phyloP scores from a whole-genome alignment of 2,888 invertebrate genomes.

The Rutpela maculata region DNA sequence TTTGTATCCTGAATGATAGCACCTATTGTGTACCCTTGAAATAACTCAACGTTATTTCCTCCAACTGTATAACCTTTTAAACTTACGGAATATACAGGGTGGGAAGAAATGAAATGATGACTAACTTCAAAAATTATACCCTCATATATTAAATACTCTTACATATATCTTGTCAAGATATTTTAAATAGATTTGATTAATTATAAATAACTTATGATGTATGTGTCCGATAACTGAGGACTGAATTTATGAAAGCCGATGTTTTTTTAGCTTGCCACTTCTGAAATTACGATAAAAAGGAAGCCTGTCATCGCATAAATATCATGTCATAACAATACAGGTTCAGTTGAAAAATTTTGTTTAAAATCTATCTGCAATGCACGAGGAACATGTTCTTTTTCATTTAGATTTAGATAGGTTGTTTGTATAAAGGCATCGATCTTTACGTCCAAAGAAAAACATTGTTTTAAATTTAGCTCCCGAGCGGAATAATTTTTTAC shows the following conservation, averaged over 20 bases:
- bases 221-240: not conserved
- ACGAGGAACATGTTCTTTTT: not conserved
- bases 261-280: not conserved
- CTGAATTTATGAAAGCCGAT: not conserved
- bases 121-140: no score
- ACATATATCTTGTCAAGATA: not conserved
- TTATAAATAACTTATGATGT: not conserved
- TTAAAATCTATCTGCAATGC: not conserved
- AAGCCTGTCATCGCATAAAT: not conserved
- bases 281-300: not conserved
- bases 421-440: not conserved
- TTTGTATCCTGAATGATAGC: not conserved
- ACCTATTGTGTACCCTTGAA: no score
- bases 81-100: no score
- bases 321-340: not conserved
- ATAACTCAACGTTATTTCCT: no score
- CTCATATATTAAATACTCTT: no score
- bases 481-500: not conserved
- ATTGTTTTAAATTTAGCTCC: conserved; percentile 2
- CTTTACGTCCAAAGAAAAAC: conserved; percentile 1
- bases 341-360: not conserved
- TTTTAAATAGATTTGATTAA: not conserved
- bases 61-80: no score
- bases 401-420: not conserved
- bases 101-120: no score